Percentiles rank a stretch among this genome's conserved stretches.
Conservation (phyloP, 2,797 vertebrate genomes). For the Argentina silus region DNA sequence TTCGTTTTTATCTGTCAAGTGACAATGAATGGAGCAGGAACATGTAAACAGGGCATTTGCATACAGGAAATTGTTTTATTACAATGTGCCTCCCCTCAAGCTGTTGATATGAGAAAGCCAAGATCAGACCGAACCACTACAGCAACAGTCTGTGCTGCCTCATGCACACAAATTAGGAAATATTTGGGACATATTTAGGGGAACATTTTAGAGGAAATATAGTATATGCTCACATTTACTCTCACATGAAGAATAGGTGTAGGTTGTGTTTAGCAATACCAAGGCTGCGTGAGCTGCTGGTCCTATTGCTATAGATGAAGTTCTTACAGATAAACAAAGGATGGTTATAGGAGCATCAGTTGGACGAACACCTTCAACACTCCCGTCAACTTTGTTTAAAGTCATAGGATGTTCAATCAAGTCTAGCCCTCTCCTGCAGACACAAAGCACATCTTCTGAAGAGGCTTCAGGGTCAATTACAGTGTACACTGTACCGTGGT, state of each 20-base stretch:
- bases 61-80: slow-evolving; percentile 80
- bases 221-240: no score
- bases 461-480: slow-evolving; percentile 43
- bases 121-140: slow-evolving; percentile 56
- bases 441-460: slow-evolving; percentile 31
- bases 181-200: background rate
- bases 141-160: slow-evolving; percentile 1
- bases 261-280: no score
- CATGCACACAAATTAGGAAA: background rate
- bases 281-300: background rate
- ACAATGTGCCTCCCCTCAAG: slow-evolving; percentile 71
- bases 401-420: slow-evolving; percentile 11
- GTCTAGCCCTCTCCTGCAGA: slow-evolving; percentile 34
- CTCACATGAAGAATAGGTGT: no score
- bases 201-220: no score
- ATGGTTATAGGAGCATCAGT: slow-evolving; percentile 39
- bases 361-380: slow-evolving; percentile 38
- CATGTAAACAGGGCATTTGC: slow-evolving; percentile 76
- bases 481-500: slow-evolving; percentile 35
- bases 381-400: slow-evolving; percentile 24
- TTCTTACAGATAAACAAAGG: slow-evolving; percentile 40
- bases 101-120: slow-evolving; percentile 61
- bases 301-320: slow-evolving; percentile 13
- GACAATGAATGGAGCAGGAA: slow-evolving; percentile 69
- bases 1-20: slow-evolving; percentile 73